These are phyloP conservation scores for Pollenia griseotomentosa DNA, from an alignment of 2,888 invertebrate genomes.

Conservation along the genomic window DNA sequence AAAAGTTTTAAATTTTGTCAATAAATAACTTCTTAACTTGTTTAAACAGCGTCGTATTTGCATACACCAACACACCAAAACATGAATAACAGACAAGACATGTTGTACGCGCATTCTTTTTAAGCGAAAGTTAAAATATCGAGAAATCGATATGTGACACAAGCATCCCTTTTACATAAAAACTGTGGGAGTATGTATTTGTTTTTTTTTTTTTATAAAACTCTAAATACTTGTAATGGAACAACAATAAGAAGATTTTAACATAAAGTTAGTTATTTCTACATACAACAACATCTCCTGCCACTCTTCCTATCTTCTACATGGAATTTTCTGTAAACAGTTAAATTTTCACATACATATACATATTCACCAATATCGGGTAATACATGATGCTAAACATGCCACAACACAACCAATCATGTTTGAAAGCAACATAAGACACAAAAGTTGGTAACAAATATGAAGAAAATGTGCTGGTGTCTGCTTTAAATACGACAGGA, in stretches of 20 bases:
- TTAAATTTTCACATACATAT: neutral
- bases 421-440: neutral
- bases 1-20: neutral
- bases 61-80: neutral
- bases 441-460: neutral
- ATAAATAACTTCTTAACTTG: neutral
- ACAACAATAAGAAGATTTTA: constrained; percentile 35
- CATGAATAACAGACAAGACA: constrained; percentile 47
- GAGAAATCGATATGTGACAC: constrained; percentile 71
- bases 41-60: constrained; percentile 15
- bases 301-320: neutral
- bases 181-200: neutral
- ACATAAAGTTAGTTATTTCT: constrained; percentile 57
- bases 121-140: constrained; percentile 67
- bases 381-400: constrained; percentile 27
- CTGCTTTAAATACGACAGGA: constrained; percentile 49
- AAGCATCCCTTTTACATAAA: constrained; percentile 29
- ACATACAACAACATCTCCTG: neutral
- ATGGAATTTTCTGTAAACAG: neutral
- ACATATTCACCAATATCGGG: no score
- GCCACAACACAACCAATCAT: constrained; percentile 42
- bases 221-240: constrained; percentile 17
- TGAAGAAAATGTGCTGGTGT: constrained; percentile 31
- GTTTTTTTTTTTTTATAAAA: neutral
- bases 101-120: constrained; percentile 60